These are phyloP conservation scores for Machimus atricapillus DNA, from an alignment of 2,888 invertebrate species.

Conservation along the genomic window DNA sequence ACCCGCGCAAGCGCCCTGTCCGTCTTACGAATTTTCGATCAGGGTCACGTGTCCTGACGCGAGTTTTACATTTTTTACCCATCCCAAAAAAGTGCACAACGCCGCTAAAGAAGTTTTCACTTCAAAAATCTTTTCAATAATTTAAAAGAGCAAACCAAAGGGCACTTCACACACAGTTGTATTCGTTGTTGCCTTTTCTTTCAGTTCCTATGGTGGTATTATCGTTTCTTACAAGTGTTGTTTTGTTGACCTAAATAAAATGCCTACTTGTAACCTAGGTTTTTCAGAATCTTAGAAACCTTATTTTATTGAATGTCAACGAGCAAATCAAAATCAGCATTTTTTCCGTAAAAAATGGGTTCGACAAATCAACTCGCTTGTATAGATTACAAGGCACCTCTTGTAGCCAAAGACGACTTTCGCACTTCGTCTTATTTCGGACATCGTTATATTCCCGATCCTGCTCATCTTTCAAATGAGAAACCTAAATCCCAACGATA, in stretches of 20 bases:
- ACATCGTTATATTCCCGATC: constrained; percentile 53
- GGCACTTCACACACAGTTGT: no score
- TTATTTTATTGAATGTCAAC: background rate
- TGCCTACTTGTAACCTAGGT: background rate
- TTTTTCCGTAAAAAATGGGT: background rate
- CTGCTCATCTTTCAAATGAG: background rate
- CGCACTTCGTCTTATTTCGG: constrained; percentile 56
- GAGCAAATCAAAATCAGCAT: background rate
- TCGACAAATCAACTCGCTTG: constrained; percentile 51
- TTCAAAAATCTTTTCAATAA: no score
- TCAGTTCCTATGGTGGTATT: background rate
- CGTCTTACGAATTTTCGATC: no score
- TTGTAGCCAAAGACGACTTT: constrained; percentile 53
- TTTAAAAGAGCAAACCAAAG: no score
- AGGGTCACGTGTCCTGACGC: no score
- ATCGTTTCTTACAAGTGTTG: background rate
- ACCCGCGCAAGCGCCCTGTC: no score
- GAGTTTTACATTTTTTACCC: no score
- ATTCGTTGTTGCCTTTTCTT: no score
- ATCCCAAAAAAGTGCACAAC: no score
- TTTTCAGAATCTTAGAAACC: background rate
- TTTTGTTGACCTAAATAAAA: background rate
- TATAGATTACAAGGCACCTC: constrained; percentile 55
- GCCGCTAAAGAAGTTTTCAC: no score
- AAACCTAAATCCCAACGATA: background rate